A percentile compares a stretch with the other conserved stretches of the same genome.
Conservation (phyloP, 2,797 vertebrate genomes). For the Nannoperca australis region DNA sequence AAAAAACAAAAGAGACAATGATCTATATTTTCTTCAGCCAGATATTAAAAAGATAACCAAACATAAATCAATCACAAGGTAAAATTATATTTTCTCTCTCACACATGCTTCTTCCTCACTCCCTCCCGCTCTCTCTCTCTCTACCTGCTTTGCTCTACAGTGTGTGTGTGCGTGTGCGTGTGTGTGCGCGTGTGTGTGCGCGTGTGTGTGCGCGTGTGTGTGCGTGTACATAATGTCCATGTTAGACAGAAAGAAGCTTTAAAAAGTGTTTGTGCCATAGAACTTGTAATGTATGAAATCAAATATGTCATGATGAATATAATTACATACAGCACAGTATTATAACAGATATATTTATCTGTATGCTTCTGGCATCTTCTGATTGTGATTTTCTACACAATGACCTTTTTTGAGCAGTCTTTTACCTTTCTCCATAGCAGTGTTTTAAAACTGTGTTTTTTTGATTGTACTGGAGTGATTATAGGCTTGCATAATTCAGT, state of each 20-base stretch:
- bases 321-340: slow-evolving; percentile 77
- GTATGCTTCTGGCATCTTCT: slow-evolving; percentile 69
- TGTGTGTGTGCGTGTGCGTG: slow-evolving; percentile 22
- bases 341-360: slow-evolving; percentile 68
- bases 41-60: slow-evolving; percentile 76
- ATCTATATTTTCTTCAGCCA: slow-evolving; percentile 65
- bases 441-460: slow-evolving; percentile 72
- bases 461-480: slow-evolving; percentile 70
- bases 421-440: slow-evolving; percentile 69
- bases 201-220: neutral
- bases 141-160: slow-evolving; percentile 36
- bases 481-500: slow-evolving; percentile 75
- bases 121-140: slow-evolving; percentile 70
- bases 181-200: neutral
- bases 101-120: slow-evolving; percentile 52
- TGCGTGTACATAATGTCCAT: slow-evolving; percentile 57
- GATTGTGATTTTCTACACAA: slow-evolving; percentile 78
- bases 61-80: slow-evolving; percentile 66
- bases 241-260: slow-evolving; percentile 71
- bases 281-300: slow-evolving; percentile 70
- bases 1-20: slow-evolving; percentile 6
- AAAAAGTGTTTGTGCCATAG: slow-evolving; percentile 76
- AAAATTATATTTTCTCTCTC: slow-evolving; percentile 60
- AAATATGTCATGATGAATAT: slow-evolving; percentile 66
- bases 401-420: slow-evolving; percentile 66